Evolutionary conservation across 2,113 vertebrate genomes (phyloP).

Genomic region (Nansenia antarctica): DNA sequence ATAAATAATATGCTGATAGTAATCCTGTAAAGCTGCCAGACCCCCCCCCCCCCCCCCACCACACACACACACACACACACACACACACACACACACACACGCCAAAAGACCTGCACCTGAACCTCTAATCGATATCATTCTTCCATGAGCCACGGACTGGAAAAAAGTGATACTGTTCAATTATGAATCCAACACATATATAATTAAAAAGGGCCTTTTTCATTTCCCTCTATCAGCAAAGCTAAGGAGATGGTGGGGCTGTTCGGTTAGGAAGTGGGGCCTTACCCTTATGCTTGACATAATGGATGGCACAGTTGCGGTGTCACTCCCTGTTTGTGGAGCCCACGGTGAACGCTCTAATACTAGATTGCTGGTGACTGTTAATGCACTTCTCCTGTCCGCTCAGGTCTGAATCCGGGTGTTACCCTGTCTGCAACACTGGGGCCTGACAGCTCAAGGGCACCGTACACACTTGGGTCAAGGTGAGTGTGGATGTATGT

Average conservation of each 20-base stretch:
- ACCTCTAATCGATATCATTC: slow-evolving; percentile 85
- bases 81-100: slow-evolving; percentile 31
- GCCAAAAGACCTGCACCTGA: slow-evolving; percentile 72
- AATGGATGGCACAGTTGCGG: slow-evolving; percentile 62
- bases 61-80: neutral
- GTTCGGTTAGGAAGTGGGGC: slow-evolving; percentile 70
- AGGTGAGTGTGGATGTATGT: slow-evolving; percentile 37
- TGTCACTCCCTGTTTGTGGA: slow-evolving; percentile 67
- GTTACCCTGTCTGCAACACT: neutral
- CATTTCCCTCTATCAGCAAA: slow-evolving; percentile 66
- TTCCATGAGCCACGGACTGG: slow-evolving; percentile 82
- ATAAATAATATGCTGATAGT: too few relatives aligned
- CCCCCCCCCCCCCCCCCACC: too few relatives aligned
- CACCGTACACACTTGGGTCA: slow-evolving; percentile 56
- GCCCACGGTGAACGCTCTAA: slow-evolving; percentile 62
- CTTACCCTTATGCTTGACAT: slow-evolving; percentile 66
- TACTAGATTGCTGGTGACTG: slow-evolving; percentile 62
- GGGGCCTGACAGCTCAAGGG: slow-evolving; percentile 61
- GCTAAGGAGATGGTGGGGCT: slow-evolving; percentile 49
- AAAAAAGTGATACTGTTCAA: slow-evolving; percentile 87
- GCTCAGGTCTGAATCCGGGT: slow-evolving; percentile 13
- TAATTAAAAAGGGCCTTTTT: slow-evolving; percentile 82
- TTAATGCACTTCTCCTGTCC: slow-evolving; percentile 49
- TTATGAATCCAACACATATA: slow-evolving; percentile 87
- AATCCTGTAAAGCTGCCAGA: too few relatives aligned